Base-by-base conservation (phyloP, 2,113 vertebrate species). In the Danionella cerebrum region DNA sequence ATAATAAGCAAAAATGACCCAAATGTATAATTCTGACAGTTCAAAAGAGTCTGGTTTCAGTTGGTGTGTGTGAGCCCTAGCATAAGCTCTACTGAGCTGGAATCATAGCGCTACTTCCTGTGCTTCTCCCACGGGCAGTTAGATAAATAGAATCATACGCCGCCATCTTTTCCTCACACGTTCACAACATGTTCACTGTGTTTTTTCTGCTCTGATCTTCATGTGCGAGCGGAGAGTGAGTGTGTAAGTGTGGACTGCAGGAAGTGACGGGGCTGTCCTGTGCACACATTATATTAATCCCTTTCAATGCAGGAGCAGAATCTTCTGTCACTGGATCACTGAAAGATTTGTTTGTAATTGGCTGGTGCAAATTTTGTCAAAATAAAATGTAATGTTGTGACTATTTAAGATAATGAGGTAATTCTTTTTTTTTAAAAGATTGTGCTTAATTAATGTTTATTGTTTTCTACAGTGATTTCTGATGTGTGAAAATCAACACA, bases 31-130 rank as follows among this genome's bases (percentile, higher is more conserved):
- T n/a, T n/a, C n/a, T n/a, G n/a, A n/a, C n/a, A n/a, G n/a, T n/a
- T n/a, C n/a, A n/a, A n/a, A n/a, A 9, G 29, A 2, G 70, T 77
- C 11, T 27, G 24, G n/a, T n/a, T n/a, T n/a, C 35, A 48, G 54
- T 62, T 11, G 25, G 35, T 27, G 2, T 67, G 18, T 75, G 80
- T 73, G 55, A 52, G 25, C 33, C 29, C 84, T 45, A 82, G 83
- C 79, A 84, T 64, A 77, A 72, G 45, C 5, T 80, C 69, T 67
- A 74, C 74, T 65, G 82, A 72, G 78, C 50, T 76, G 79, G 78
- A 81, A 78, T 76, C 70, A 68, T 72, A 27, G 13, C 36, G 33
- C 66, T 82, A n/a, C n/a, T 83, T 89, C 80, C 84, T 82, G 60
- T 65, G 19, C 74, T 3, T 48, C 18, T 78, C 78, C 69, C 78